Evolutionary conservation across 2,888 invertebrate genomes (phyloP), one percentile per base, ranked within the genome.

Genomic region (Nymphalis polychloros): DNA sequence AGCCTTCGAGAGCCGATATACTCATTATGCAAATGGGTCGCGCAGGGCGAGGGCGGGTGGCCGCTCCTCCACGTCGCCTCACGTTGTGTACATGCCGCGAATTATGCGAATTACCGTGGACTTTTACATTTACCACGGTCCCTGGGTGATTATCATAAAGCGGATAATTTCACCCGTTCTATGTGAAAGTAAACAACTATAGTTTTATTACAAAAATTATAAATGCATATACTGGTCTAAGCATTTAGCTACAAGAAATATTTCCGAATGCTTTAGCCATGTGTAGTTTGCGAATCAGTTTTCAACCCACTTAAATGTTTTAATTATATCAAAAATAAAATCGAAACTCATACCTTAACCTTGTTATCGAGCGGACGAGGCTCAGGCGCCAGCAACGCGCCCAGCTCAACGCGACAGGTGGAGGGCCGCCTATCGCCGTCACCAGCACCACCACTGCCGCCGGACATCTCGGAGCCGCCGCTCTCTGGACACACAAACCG

Each of bases 351-450:
- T 90, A 96, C 96, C 94, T 96, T 96, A 81, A 96, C 95, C 92
- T 96, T 96, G 85, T 95, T 95, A 90, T 95, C 95, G 79, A 93
- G 93, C 76, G 93, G 93, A 76, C 95, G 94, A 85, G 95, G 95
- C 85, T 95, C 95, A 77, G 95, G 90, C 82, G 94, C 94, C 83
- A 94, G 93, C 80, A 94, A 93, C 83, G 93, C 89, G 77, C 95
- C 94, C 86, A 95, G 94, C 86, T 95, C 95, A 77, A 92, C 90
- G 86, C 92, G 88, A 84, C 93, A 89, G 78, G 92, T 90, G 88
- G 91, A 88, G 80, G 89, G 84, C 78, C 90, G 89, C 67, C 76
- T 81, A 75, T 78, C 78, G 64, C 70, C 75, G 17, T 76, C 76
- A 59, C 71, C 69, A 64, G 67, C 79, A 73, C 77, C 74, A 82